Conservation (phyloP, 2,797 vertebrate species). For the Streptopelia turtur region DNA sequence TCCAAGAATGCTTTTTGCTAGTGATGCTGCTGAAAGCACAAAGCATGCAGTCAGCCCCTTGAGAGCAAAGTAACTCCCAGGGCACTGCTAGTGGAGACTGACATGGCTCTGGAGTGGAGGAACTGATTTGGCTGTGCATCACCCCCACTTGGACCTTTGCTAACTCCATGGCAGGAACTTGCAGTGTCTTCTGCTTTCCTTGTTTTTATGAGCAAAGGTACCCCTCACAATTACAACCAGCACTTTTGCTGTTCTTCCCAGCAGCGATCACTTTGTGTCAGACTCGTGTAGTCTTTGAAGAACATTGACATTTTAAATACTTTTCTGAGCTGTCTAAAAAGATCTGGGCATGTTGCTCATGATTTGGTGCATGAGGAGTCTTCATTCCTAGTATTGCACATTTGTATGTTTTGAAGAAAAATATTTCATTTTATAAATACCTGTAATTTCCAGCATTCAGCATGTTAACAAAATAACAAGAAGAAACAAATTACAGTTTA, state of each 20-base stretch:
- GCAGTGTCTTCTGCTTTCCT: conserved; percentile 7
- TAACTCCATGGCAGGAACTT: not conserved
- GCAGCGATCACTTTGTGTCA: not conserved
- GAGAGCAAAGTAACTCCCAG: conserved; percentile 25
- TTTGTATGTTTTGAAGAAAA: not conserved
- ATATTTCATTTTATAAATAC: not conserved
- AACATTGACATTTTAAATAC: not conserved
- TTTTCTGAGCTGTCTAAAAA: not conserved
- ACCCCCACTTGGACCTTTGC: not conserved
- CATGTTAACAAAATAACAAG: not conserved
- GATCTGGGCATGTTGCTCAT: not conserved
- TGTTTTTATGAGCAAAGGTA: not conserved
- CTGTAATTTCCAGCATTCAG: not conserved
- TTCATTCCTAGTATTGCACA: not conserved
- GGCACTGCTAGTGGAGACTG: not conserved
- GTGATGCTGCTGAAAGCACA: not conserved
- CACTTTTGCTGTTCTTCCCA: not conserved
- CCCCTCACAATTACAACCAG: not conserved
- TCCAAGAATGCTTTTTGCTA: not conserved
- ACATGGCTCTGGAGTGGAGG: not conserved
- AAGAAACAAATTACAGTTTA: not conserved
- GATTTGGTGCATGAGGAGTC: not conserved
- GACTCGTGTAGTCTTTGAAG: not conserved
- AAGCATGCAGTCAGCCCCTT: not conserved
- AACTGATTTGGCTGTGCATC: not conserved